Evolutionary conservation across 2,113 vertebrate genomes (phyloP), one percentile per base, ranked within the genome.

Genomic region (Pithys albifrons): DNA sequence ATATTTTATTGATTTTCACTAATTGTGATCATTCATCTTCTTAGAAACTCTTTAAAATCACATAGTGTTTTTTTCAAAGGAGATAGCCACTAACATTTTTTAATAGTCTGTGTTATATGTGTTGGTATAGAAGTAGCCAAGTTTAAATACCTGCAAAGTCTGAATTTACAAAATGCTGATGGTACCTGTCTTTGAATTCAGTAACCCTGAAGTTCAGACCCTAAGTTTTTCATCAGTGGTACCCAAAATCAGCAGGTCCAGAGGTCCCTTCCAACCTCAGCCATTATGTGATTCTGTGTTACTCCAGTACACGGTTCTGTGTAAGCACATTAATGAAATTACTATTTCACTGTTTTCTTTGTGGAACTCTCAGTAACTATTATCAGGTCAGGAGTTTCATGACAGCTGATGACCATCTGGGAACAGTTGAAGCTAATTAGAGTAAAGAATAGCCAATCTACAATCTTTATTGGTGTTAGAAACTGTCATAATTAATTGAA

Each of bases 221-320:
- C 0, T 57, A 57, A 24, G 0, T 0, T 65, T 88, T 88, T 22
- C 25, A 31, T 37, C n/a, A 49, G 9, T 8, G 6, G 2, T 55
- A 62, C 2, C 28, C 18, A 70, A 85, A 70, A 58, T 37, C 22
- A 37, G 41, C 41, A 43, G 41, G 41, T 51, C 9, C 19, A 75
- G 52, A 54, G 19, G 5, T 83, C 16, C 17, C 18, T 54, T 64
- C 35, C 52, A 84, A 3, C 31, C 20, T 52, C 67, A 72, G 31
- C 10, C 22, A 9, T 52, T 57, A n/a, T 27, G 14, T 37, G 20
- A 2, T 29, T n/a, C 19, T 10, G 1, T 28, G n/a, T 5, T 41
- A 11, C 20, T 43, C 17, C 55, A n/a, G 4, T 17, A 28, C 12
- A 3, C 19, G 35, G 15, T 33, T 39, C 19, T 57, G 24, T 43